Evolutionary conservation across 2,113 vertebrate genomes (phyloP).

Genomic region (Ovibos moschatus): DNA sequence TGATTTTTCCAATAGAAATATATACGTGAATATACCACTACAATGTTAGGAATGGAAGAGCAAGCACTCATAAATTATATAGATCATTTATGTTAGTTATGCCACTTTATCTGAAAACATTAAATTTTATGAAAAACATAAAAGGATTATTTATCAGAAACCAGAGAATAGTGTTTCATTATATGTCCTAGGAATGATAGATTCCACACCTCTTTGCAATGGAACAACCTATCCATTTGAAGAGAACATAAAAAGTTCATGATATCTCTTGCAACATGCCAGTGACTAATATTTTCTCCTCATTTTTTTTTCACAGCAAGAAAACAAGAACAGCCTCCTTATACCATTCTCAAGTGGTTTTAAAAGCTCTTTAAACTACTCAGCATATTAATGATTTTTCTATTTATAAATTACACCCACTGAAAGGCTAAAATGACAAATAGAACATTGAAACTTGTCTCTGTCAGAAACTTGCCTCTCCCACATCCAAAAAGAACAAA

Average conservation of each 20-base stretch:
- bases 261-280: not conserved
- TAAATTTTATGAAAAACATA: not conserved
- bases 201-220: not conserved
- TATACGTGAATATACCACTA: not conserved
- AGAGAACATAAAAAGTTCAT: not conserved
- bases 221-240: not conserved
- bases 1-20: constrained; percentile 20
- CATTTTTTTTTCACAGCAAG: constrained; percentile 55
- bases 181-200: not conserved
- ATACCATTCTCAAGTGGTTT: constrained; percentile 61
- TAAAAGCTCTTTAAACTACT: constrained; percentile 73
- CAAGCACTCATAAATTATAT: not conserved
- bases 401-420: constrained; percentile 74
- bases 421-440: constrained; percentile 62
- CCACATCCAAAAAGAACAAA: constrained; percentile 50
- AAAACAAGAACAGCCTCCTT: constrained; percentile 61
- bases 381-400: constrained; percentile 75
- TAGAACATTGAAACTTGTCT: constrained; percentile 54
- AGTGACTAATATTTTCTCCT: constrained; percentile 31
- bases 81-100: not conserved
- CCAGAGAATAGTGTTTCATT: not conserved
- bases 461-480: constrained; percentile 51
- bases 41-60: not conserved
- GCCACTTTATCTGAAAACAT: not conserved
- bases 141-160: not conserved